phyloP scores from a whole-genome alignment of 2,888 invertebrate genomes.

The Lochmaea crataegi region DNA sequence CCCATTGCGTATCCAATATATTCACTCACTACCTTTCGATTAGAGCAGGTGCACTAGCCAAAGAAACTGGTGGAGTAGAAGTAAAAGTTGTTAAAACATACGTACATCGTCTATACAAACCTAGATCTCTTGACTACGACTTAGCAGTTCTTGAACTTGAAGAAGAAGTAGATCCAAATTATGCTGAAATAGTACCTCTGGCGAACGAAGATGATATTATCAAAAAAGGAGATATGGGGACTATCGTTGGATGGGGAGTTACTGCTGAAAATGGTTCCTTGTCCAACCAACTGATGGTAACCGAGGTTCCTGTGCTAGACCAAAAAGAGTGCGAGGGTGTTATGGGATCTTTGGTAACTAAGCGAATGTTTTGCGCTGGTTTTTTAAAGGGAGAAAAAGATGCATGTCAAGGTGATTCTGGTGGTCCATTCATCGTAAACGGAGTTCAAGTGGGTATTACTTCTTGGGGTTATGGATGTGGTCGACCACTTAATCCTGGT shows the following conservation, averaged over 20 bases:
- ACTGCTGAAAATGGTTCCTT: constrained; percentile 32
- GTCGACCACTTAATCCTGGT: constrained; percentile 49
- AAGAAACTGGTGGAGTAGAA: constrained; percentile 42
- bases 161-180: constrained; percentile 23
- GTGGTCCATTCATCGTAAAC: constrained; percentile 53
- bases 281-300: constrained; percentile 36
- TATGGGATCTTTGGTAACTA: constrained; percentile 60
- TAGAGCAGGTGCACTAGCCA: constrained; percentile 42
- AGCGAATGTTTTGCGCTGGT: constrained; percentile 73
- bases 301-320: constrained; percentile 43
- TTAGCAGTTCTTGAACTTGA: constrained; percentile 34
- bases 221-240: constrained; percentile 37
- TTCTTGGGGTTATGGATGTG: constrained; percentile 57
- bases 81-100: constrained; percentile 32
- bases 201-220: constrained; percentile 11
- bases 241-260: constrained; percentile 47
- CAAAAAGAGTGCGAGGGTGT: constrained; percentile 35
- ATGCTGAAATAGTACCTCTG: constrained; percentile 32
- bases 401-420: constrained; percentile 56
- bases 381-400: constrained; percentile 68
- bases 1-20: constrained; percentile 43
- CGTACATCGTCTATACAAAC: constrained; percentile 38
- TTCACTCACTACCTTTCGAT: constrained; percentile 23
- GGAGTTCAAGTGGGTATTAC: constrained; percentile 52
- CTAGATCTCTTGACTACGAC: constrained; percentile 43